These are phyloP conservation scores for Heliconius aoede DNA, from an alignment of 2,888 invertebrate genomes.

Conservation along the genomic window DNA sequence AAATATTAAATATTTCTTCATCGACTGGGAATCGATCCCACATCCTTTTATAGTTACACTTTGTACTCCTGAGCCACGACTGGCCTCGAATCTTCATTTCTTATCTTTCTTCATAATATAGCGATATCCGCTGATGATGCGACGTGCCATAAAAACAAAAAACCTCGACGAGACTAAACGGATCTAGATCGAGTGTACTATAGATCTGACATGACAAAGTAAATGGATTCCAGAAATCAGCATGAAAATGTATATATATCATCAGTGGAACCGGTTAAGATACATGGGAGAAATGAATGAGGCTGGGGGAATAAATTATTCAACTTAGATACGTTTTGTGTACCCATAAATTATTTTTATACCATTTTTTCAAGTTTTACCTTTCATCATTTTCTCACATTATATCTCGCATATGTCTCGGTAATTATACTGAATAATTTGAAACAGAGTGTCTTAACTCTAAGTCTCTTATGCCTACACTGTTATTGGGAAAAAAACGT, in stretches of 20 bases:
- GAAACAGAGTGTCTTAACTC: too few relatives aligned
- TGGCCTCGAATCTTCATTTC: not conserved
- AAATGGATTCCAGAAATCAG: conserved; percentile 54
- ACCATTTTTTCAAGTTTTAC: not conserved
- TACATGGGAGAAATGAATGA: conserved; percentile 16
- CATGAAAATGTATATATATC: conserved; percentile 57
- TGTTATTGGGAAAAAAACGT: too few relatives aligned
- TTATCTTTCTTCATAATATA: not conserved
- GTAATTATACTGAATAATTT: too few relatives aligned
- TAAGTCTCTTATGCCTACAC: too few relatives aligned
- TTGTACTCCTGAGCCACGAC: too few relatives aligned
- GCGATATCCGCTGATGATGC: too few relatives aligned
- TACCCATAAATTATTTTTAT: not conserved
- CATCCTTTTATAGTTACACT: too few relatives aligned
- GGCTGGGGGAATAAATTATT: conserved; percentile 22
- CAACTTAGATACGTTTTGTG: not conserved
- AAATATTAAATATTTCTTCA: too few relatives aligned
- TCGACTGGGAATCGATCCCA: too few relatives aligned
- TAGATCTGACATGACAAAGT: conserved; percentile 50
- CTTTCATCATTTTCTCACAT: not conserved
- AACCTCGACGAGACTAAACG: conserved; percentile 20
- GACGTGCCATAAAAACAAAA: conserved; percentile 11
- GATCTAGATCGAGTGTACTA: conserved; percentile 44
- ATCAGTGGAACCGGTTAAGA: conserved; percentile 17
- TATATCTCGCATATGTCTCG: not conserved